phyloP scores from a whole-genome alignment of 2,113 vertebrate species.

The Trichomycterus rosablanca region DNA sequence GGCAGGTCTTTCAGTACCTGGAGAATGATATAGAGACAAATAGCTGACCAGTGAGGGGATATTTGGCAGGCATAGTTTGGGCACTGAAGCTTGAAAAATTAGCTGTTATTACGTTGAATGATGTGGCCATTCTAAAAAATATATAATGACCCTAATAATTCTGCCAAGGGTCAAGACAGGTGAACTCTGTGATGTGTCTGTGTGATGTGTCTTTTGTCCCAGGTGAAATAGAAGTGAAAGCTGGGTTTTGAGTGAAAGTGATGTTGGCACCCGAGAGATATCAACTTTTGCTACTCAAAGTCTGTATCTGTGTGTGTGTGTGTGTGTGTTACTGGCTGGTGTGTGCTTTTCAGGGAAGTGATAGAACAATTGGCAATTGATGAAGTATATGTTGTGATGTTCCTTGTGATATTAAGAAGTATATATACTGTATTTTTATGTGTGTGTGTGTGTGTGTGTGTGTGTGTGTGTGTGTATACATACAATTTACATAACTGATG shows the following conservation, averaged over 20 bases:
- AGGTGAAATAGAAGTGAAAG: background rate
- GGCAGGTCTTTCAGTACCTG: too few relatives aligned
- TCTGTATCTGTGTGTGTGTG: too few relatives aligned
- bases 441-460: slow-evolving; percentile 31
- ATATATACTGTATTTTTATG: slow-evolving; percentile 8
- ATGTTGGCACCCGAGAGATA: background rate
- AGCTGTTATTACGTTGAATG: too few relatives aligned
- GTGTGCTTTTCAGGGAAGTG: slow-evolving; percentile 20
- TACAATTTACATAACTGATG: too few relatives aligned
- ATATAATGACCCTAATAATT: too few relatives aligned
- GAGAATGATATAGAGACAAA: too few relatives aligned
- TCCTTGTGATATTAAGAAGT: slow-evolving; percentile 11
- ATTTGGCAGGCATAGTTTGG: too few relatives aligned
- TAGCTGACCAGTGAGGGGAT: too few relatives aligned
- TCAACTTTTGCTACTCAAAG: background rate
- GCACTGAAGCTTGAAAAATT: too few relatives aligned
- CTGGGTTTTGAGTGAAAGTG: background rate
- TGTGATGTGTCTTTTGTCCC: slow-evolving; percentile 1
- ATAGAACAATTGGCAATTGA: background rate
- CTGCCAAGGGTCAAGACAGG: background rate
- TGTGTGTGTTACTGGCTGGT: slow-evolving; percentile 11
- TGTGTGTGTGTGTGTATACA: slow-evolving; percentile 2
- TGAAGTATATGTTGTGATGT: slow-evolving; percentile 9
- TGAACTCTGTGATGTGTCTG: too few relatives aligned
- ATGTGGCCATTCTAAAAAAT: too few relatives aligned